Evolutionary conservation across 2,888 invertebrate genomes (phyloP).

Genomic region (Troides aeacus): DNA sequence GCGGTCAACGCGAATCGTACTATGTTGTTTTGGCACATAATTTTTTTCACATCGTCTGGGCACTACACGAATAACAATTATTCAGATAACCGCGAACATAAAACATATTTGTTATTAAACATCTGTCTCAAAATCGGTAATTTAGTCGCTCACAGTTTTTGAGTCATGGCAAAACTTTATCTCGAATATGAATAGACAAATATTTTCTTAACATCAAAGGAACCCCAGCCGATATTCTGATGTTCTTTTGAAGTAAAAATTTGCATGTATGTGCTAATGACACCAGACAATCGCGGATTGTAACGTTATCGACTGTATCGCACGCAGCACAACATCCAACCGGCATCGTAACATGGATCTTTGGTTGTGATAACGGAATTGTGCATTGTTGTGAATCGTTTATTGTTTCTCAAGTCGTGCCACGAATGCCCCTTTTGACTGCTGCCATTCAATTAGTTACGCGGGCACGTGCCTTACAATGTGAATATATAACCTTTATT

Average conservation of each 20-base stretch:
- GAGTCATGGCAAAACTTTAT: background rate
- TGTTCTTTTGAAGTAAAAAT: background rate
- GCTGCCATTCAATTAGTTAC: conserved; percentile 37
- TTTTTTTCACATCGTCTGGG: conserved; percentile 52
- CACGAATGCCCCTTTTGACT: conserved; percentile 48
- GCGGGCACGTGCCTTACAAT: conserved; percentile 23
- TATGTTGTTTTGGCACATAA: conserved; percentile 70
- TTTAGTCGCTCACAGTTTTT: background rate
- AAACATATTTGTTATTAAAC: background rate
- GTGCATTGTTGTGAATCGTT: conserved; percentile 47
- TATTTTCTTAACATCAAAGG: background rate
- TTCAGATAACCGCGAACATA: conserved; percentile 15
- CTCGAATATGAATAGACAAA: background rate
- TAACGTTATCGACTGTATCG: conserved; percentile 39
- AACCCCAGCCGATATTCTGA: no score
- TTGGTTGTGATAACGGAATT: conserved; percentile 44
- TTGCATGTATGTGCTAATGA: conserved; percentile 30
- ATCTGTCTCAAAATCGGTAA: conserved; percentile 2
- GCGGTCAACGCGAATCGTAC: conserved; percentile 67
- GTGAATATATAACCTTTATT: conserved; percentile 11
- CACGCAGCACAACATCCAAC: conserved; percentile 45
- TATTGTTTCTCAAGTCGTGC: conserved; percentile 51
- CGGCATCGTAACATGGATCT: conserved; percentile 44
- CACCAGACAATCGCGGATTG: conserved; percentile 48
- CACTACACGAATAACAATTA: conserved; percentile 45